These are phyloP conservation scores for Heliconius sara DNA, from an alignment of 2,888 invertebrate genomes.

Conservation along the genomic window DNA sequence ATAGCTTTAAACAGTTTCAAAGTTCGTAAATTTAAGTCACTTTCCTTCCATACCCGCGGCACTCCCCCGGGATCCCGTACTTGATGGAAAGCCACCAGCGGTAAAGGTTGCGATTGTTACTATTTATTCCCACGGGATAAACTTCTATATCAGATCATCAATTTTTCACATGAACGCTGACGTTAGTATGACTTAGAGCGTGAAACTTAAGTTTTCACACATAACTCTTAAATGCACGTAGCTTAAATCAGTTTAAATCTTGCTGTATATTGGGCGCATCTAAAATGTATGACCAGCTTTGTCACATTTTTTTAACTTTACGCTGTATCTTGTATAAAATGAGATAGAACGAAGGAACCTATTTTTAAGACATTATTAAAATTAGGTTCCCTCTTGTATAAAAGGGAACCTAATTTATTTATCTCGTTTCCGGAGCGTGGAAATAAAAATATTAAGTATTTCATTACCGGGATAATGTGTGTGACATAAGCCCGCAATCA, in stretches of 20 bases:
- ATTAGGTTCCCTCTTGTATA: too few relatives aligned
- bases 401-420: too few relatives aligned
- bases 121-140: constrained; percentile 11
- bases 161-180: constrained; percentile 31
- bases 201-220: constrained; percentile 29
- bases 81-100: constrained; percentile 23
- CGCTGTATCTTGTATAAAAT: too few relatives aligned
- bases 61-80: background rate
- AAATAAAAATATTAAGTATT: too few relatives aligned
- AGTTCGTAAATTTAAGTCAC: constrained; percentile 17
- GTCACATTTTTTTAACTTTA: background rate
- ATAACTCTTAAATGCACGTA: constrained; percentile 34
- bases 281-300: background rate
- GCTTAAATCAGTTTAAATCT: constrained; percentile 37
- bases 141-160: constrained; percentile 25
- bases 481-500: too few relatives aligned
- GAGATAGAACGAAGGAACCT: too few relatives aligned
- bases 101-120: constrained; percentile 21
- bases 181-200: constrained; percentile 24
- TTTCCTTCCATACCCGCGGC: constrained; percentile 7
- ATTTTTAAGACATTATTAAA: too few relatives aligned
- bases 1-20: constrained; percentile 4
- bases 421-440: too few relatives aligned
- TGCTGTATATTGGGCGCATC: background rate
- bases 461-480: too few relatives aligned